Evolutionary conservation across 1,140 invertebrate species (phyloP), one percentile per base, ranked within the genome.

Genomic region (Papilio dardanus): DNA sequence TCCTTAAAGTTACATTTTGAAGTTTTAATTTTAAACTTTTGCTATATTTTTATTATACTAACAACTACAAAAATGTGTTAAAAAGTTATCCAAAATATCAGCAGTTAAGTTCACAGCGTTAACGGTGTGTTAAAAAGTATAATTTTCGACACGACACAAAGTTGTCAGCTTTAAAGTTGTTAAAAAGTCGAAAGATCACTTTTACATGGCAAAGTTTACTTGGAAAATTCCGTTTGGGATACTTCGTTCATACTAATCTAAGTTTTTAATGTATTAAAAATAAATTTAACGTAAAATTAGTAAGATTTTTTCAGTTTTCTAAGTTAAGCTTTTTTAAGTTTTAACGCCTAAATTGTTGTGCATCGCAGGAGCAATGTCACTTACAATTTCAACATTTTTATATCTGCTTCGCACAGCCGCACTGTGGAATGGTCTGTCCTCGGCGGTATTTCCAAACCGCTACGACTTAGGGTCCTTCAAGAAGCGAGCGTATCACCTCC

Each of bases 101-200:
- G 8, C 12, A 62, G 3, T 3, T 62, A 28, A 54, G 50, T 24
- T 28, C 1, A 10, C 3, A 28, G 54, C 12, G 12, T 28, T 62
- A 62, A 62, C 10, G 24, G 24, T 24, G 12, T 62, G 54, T 62
- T 62, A 62, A 62, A 62, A 62, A 62, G 54, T 62, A 30, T 62
- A 62, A 62, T 62, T 54, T 54, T 24, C 50, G 21, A 54, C 50
- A 12, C 10, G 21, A 54, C 8, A 24, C 50, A 62, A 62, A 62
- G 54, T 62, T 62, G 54, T 62, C 24, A 28, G 12, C 54, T 62
- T 62, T 62, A 62, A 62, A 62, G 54, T 62, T 62, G 54, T 62
- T 62, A 62, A 62, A 62, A 62, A 62, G 54, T 62, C 54, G 24
- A 2, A 62, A 28, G 54, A 62, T 62, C 24, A 62, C 7, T 54